Conservation (phyloP, 2,888 invertebrate species). For the Endotricha flammealis region DNA sequence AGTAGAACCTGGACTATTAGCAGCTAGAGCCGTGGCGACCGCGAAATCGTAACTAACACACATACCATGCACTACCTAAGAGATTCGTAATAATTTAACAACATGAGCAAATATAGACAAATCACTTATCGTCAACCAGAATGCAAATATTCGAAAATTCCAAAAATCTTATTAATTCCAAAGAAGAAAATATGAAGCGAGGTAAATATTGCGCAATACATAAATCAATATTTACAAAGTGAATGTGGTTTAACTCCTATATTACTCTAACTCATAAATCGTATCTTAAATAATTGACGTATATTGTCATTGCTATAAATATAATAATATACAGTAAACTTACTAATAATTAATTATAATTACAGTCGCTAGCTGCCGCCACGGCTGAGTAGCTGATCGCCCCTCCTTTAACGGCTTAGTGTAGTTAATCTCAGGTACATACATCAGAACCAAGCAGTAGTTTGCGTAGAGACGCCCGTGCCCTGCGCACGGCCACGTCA, state of each 20-base stretch:
- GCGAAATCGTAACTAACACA: conserved; percentile 32
- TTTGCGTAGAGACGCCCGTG: conserved; percentile 14
- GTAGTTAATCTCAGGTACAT: conserved; percentile 55
- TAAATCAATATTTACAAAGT: conserved; percentile 41
- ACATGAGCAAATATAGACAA: conserved; percentile 39
- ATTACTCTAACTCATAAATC: conserved; percentile 42
- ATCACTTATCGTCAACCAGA: conserved; percentile 30
- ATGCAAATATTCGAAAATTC: conserved; percentile 24
- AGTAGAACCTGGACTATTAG: conserved; percentile 11
- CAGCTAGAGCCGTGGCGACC: conserved; percentile 48
- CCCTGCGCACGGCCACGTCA: background rate
- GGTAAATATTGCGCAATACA: conserved; percentile 28
- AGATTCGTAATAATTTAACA: conserved; percentile 57
- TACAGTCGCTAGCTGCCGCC: conserved; percentile 43
- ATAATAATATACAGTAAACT: conserved; percentile 41
- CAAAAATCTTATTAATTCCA: background rate
- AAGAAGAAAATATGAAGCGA: conserved; percentile 15
- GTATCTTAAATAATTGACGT: conserved; percentile 62
- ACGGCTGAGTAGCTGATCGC: conserved; percentile 47
- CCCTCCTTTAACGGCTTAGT: conserved; percentile 49
- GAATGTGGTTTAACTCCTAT: conserved; percentile 24
- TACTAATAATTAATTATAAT: conserved; percentile 36
- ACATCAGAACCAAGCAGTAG: conserved; percentile 33
- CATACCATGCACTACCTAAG: conserved; percentile 41
- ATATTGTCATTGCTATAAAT: conserved; percentile 62